Evolutionary conservation across 1,140 invertebrate species (phyloP).

Genomic region (Zeugodacus cucurbitae): DNA sequence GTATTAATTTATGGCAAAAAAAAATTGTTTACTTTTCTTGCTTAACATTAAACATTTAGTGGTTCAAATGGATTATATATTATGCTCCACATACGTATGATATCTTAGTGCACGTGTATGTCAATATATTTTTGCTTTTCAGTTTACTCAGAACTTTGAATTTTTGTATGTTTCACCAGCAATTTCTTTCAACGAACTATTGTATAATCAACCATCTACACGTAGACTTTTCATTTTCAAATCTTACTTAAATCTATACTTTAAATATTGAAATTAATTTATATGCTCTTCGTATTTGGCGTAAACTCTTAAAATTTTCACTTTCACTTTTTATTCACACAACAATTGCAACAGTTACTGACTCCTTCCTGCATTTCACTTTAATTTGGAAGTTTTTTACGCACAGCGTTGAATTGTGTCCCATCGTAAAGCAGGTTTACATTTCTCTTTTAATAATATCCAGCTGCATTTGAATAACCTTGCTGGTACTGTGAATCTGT

Average conservation of each 20-base stretch:
- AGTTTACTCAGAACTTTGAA: not conserved
- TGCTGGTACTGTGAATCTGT: constrained; percentile 64
- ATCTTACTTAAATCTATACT: not conserved
- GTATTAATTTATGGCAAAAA: not conserved
- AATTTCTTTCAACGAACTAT: not conserved
- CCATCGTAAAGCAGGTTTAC: not conserved
- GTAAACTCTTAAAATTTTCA: not conserved
- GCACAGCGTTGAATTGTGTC: constrained; percentile 55
- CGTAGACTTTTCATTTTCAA: not conserved
- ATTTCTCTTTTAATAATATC: constrained; percentile 57
- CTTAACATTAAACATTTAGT: constrained; percentile 25
- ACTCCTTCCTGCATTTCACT: not conserved
- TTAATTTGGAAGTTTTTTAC: constrained; percentile 44
- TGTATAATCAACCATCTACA: no score
- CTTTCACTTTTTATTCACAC: constrained; percentile 21
- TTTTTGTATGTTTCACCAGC: not conserved
- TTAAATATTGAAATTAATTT: constrained; percentile 2
- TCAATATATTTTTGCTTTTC: not conserved
- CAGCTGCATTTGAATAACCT: constrained; percentile 62
- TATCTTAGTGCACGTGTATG: not conserved
- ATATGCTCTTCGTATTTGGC: constrained; percentile 11
- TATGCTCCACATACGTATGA: not conserved
- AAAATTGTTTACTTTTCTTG: not conserved
- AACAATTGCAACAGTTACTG: not conserved
- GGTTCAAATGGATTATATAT: not conserved